Evolutionary conservation across 2,888 invertebrate species (phyloP).

Genomic region (Xestobium rufovillosum): DNA sequence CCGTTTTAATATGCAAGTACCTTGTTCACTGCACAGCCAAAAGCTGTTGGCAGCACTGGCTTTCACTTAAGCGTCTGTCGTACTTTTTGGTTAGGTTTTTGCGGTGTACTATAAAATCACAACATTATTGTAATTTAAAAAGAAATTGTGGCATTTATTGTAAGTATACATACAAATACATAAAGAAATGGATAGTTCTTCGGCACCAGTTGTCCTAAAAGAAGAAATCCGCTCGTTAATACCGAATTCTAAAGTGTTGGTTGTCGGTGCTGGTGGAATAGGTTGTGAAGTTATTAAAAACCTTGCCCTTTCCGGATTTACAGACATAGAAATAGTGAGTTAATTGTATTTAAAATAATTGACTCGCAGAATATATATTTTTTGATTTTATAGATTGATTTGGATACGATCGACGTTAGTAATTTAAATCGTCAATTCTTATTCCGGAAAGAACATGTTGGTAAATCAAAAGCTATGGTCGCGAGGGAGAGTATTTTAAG

Average conservation of each 20-base stretch:
- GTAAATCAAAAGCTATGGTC: constrained; percentile 90
- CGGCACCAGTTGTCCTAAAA: constrained; percentile 59
- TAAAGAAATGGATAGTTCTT: no score
- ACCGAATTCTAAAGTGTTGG: constrained; percentile 65
- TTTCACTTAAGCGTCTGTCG: no score
- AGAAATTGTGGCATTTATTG: no score
- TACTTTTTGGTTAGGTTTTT: no score
- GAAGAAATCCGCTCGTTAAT: constrained; percentile 59
- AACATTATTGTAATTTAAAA: no score
- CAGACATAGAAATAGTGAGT: constrained; percentile 89
- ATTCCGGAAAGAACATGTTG: constrained; percentile 98
- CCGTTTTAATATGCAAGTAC: no score
- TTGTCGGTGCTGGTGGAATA: constrained; percentile 97
- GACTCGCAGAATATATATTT: constrained; percentile 7
- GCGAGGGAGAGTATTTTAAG: constrained; percentile 82
- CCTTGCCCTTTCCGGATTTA: constrained; percentile 89
- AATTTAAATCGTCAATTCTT: constrained; percentile 98
- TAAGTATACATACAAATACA: no score
- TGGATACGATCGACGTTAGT: constrained; percentile 99
- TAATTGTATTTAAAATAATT: constrained; percentile 26
- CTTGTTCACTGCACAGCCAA: no score
- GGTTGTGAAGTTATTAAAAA: constrained; percentile 98
- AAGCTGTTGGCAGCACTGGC: no score
- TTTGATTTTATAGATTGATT: constrained; percentile 76
- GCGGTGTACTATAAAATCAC: no score